Evolutionary conservation across 1,140 invertebrate species (phyloP).

Genomic region (Dendrolimus kikuchii): DNA sequence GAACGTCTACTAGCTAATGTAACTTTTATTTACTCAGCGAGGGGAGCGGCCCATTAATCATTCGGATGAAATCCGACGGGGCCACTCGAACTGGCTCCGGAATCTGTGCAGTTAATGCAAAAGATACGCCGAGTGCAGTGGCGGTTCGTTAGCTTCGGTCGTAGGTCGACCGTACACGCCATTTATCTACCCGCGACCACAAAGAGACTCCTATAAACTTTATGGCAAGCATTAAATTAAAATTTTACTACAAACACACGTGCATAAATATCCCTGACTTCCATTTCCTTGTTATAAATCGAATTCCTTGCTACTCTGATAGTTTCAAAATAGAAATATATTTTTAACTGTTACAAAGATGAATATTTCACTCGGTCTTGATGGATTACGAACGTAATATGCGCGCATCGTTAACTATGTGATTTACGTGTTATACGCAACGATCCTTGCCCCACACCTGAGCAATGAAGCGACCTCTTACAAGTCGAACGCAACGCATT

Average conservation of each 20-base stretch:
- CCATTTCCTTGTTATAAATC: conserved; percentile 14
- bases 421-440: conserved; percentile 41
- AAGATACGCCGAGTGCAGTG: conserved; percentile 42
- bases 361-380: conserved; percentile 34
- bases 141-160: conserved; percentile 56
- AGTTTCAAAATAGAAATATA: conserved; percentile 10
- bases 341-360: conserved; percentile 15
- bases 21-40: conserved; percentile 22
- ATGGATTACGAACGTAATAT: conserved; percentile 42
- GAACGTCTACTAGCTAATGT: conserved; percentile 21
- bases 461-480: not conserved
- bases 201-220: conserved; percentile 35
- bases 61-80: conserved; percentile 18
- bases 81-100: conserved; percentile 28
- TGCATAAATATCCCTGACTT: conserved; percentile 3
- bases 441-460: conserved; percentile 36
- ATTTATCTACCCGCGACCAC: conserved; percentile 40
- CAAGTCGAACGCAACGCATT: not conserved
- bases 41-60: conserved; percentile 23
- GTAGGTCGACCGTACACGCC: conserved; percentile 51
- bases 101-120: conserved; percentile 26
- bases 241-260: conserved; percentile 19
- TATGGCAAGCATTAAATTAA: conserved; percentile 36
- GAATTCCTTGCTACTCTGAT: conserved; percentile 17
- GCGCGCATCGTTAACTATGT: conserved; percentile 56